Conservation (phyloP, 1,140 invertebrate genomes). For the Solenopsis invicta region DNA sequence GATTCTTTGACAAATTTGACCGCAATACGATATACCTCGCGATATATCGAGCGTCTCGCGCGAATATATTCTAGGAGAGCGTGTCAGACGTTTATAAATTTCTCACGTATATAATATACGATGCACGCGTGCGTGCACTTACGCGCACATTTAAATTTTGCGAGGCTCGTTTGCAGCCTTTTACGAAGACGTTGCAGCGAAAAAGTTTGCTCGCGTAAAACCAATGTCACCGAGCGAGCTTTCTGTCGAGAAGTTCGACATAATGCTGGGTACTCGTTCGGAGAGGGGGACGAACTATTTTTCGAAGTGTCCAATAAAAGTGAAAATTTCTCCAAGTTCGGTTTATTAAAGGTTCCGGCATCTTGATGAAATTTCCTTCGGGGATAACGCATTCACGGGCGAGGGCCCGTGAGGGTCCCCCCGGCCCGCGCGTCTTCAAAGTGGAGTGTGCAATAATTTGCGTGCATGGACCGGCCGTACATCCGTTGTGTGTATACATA, state of each 20-base stretch:
- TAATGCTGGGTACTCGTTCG: conserved; percentile 11
- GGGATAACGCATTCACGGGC: conserved; percentile 26
- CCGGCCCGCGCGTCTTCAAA: conserved; percentile 49
- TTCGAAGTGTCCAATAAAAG: conserved; percentile 20
- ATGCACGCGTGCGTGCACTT: neutral
- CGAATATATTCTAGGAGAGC: conserved; percentile 11
- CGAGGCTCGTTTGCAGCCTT: conserved; percentile 38
- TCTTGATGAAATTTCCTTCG: conserved; percentile 58
- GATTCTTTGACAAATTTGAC: conserved; percentile 44
- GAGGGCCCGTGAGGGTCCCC: too few relatives aligned
- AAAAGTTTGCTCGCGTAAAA: conserved; percentile 36
- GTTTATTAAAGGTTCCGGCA: conserved; percentile 23
- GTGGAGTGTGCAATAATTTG: conserved; percentile 67
- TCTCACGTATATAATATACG: neutral
- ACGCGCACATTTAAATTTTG: conserved; percentile 9
- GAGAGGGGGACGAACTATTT: neutral
- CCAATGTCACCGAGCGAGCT: neutral
- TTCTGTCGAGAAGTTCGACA: conserved; percentile 16
- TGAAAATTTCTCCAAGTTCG: neutral
- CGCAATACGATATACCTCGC: neutral
- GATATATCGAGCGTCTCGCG: neutral
- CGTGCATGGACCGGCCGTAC: conserved; percentile 47
- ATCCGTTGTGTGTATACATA: neutral
- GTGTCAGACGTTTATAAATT: conserved; percentile 1
- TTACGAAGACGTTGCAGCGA: conserved; percentile 22